Conservation (phyloP, 2,113 vertebrate species). For the Thomomys bottae region DNA sequence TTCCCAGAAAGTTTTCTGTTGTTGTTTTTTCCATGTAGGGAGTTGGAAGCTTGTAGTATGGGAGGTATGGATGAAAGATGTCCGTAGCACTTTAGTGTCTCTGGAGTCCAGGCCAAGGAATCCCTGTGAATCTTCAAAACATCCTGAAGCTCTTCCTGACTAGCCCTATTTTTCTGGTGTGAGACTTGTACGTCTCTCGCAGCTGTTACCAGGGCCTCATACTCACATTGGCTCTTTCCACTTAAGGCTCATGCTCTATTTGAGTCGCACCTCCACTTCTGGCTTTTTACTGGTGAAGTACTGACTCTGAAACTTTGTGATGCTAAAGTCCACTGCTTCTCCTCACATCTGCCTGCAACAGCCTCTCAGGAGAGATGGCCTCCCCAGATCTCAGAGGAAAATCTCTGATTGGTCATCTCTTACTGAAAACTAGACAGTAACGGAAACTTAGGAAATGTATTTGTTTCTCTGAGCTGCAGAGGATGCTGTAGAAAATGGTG, state of each 20-base stretch:
- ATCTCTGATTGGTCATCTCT: not conserved
- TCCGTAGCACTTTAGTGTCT: not conserved
- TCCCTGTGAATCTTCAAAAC: not conserved
- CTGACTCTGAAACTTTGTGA: not conserved
- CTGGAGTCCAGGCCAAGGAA: not conserved
- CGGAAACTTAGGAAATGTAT: not conserved
- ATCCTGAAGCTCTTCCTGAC: not conserved
- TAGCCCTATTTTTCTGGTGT: not conserved
- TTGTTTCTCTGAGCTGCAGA: not conserved
- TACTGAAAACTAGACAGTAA: not conserved
- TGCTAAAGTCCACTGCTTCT: not conserved
- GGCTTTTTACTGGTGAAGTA: no score
- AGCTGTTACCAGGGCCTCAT: not conserved
- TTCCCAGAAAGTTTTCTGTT: no score
- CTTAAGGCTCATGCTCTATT: no score
- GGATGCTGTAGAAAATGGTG: not conserved
- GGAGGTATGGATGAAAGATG: not conserved
- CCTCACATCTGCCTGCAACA: not conserved
- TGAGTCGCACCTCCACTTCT: no score
- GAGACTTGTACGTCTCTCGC: not conserved
- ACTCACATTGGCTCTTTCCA: no score
- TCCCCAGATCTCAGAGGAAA: not conserved
- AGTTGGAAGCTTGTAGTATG: not conserved
- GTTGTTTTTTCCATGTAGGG: no score
- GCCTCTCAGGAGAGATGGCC: not conserved